These are phyloP conservation scores for Alsophila aescularia DNA, from an alignment of 2,888 invertebrate genomes.

Conservation along the genomic window DNA sequence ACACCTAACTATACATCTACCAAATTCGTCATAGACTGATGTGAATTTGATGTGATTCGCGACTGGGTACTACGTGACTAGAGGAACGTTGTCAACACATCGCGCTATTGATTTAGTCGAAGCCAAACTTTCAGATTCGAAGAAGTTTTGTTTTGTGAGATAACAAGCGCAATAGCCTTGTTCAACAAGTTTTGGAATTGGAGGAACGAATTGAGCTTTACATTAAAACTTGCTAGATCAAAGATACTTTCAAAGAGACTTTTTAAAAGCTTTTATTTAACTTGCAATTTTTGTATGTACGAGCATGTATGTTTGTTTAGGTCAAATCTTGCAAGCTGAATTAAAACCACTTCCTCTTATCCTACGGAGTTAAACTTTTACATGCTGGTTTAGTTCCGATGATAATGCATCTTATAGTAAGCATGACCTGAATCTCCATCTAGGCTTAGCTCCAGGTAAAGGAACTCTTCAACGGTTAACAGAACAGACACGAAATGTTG, in stretches of 20 bases:
- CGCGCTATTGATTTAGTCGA: conserved; percentile 46
- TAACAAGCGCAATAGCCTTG: conserved; percentile 22
- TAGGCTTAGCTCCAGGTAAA: too few relatives aligned
- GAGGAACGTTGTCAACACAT: conserved; percentile 46
- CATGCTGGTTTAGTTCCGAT: too few relatives aligned
- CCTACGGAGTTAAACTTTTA: too few relatives aligned
- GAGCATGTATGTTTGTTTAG: too few relatives aligned
- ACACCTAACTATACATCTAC: not conserved
- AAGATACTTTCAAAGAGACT: not conserved
- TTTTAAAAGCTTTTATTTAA: too few relatives aligned
- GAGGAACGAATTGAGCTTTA: not conserved
- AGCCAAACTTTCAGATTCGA: conserved; percentile 34
- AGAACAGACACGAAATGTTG: too few relatives aligned
- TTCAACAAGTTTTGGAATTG: conserved; percentile 18
- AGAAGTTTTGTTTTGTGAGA: conserved; percentile 38
- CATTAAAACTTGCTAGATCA: not conserved
- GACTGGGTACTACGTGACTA: conserved; percentile 55
- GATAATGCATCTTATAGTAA: too few relatives aligned
- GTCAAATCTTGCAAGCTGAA: too few relatives aligned
- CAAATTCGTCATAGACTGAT: conserved; percentile 20
- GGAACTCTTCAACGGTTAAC: too few relatives aligned
- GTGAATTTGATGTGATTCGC: conserved; percentile 1
- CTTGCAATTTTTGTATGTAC: too few relatives aligned
- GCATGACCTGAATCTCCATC: too few relatives aligned
- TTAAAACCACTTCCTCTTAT: too few relatives aligned